phyloP scores from a whole-genome alignment of 1,140 invertebrate species.

The Drosophila cardini region DNA sequence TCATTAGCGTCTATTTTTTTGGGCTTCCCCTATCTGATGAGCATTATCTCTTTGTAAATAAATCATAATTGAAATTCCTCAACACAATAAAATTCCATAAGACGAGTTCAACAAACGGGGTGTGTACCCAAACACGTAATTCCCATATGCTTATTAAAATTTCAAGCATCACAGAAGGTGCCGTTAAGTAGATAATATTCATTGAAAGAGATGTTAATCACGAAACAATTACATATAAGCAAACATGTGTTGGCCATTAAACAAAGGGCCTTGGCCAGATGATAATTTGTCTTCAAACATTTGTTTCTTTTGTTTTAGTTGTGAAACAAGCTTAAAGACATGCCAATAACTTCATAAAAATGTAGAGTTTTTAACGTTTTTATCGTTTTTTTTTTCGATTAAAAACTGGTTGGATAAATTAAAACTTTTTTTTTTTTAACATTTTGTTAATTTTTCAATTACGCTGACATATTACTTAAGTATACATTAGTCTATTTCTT shows the following conservation, averaged over 20 bases:
- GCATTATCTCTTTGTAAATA: constrained; percentile 1
- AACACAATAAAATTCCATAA: constrained; percentile 9
- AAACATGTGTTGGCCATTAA: constrained; percentile 10
- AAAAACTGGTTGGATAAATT: no score
- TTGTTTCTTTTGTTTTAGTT: background rate
- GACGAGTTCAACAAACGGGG: constrained; percentile 55
- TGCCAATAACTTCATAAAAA: no score
- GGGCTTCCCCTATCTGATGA: no score
- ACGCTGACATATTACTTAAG: no score
- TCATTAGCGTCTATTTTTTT: no score
- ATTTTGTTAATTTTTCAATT: no score
- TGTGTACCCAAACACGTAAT: constrained; percentile 48
- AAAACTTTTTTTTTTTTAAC: no score
- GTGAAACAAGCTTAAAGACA: no score
- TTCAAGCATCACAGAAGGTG: constrained; percentile 34
- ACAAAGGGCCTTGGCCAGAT: constrained; percentile 4
- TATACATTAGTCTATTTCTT: no score
- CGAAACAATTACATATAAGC: constrained; percentile 19
- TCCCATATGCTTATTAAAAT: constrained; percentile 48
- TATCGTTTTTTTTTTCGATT: no score
- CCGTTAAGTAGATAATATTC: constrained; percentile 13
- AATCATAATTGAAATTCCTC: constrained; percentile 31
- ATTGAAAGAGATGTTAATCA: background rate
- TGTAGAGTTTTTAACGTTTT: no score
- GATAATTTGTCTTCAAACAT: background rate